Percentiles rank a stretch among this genome's conserved stretches.
phyloP scores from a whole-genome alignment of 2,888 invertebrate genomes.

The Polydrusus tereticollis region DNA sequence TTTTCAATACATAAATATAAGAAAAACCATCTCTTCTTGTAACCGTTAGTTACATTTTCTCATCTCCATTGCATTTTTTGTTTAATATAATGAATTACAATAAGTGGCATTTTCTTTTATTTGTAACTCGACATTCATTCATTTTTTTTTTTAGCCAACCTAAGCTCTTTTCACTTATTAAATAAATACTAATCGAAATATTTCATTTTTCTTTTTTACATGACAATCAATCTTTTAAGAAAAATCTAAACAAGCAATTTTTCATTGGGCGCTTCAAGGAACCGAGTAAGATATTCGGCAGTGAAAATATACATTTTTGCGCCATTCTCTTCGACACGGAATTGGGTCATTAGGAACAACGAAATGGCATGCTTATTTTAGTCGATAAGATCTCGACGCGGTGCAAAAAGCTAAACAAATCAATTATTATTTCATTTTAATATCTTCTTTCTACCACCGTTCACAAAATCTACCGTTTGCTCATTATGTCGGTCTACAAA shows the following conservation, averaged over 20 bases:
- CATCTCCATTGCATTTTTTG: no score
- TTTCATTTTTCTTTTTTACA: not conserved
- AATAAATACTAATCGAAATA: no score
- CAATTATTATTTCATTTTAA: not conserved
- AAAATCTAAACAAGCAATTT: constrained; percentile 16
- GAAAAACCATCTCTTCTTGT: no score
- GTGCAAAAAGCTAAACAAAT: not conserved
- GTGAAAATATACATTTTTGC: not conserved
- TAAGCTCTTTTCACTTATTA: no score
- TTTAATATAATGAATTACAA: no score
- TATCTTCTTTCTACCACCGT: not conserved
- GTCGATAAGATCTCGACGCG: not conserved
- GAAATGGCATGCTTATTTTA: constrained; percentile 19
- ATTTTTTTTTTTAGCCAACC: no score
- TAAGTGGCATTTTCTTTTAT: no score
- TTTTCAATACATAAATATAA: no score
- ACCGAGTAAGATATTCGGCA: constrained; percentile 1
- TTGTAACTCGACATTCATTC: no score
- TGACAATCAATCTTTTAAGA: not conserved
- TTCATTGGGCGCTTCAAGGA: not conserved
- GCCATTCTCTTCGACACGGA: not conserved
- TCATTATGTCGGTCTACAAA: no score
- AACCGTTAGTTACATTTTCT: no score
- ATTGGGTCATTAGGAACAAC: constrained; percentile 19
- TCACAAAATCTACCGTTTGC: no score